phyloP scores from a whole-genome alignment of 2,888 invertebrate species.

The Lasioglossum oenotherae region DNA sequence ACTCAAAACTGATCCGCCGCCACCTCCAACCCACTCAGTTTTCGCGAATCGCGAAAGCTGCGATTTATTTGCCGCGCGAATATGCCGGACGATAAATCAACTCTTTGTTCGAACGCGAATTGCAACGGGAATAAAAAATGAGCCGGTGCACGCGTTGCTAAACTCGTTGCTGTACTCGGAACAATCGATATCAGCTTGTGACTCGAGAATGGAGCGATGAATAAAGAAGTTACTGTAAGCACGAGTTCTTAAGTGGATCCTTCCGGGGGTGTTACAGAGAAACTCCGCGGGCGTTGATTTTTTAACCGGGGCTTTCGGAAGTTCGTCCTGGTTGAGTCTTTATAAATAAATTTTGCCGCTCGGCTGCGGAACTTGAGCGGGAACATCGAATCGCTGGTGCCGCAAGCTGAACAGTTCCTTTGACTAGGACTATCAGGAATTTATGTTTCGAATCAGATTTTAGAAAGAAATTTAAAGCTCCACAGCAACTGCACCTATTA shows the following conservation, averaged over 20 bases:
- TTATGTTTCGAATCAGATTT: neutral
- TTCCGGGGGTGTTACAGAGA: neutral
- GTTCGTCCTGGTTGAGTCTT: neutral
- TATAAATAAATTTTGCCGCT: neutral
- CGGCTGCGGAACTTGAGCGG: neutral
- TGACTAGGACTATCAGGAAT: neutral
- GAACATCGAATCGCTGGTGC: neutral
- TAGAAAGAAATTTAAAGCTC: too few relatives aligned
- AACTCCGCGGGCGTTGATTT: neutral
- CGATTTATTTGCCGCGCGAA: slow-evolving; percentile 39
- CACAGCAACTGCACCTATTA: too few relatives aligned
- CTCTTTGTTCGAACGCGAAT: neutral
- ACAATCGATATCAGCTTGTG: neutral
- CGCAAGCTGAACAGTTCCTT: neutral
- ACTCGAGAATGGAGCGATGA: neutral
- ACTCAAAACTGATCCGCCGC: slow-evolving; percentile 9
- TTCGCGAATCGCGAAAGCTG: slow-evolving; percentile 34
- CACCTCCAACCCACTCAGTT: neutral
- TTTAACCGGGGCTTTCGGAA: neutral
- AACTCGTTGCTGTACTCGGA: neutral
- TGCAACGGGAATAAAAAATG: slow-evolving; percentile 4
- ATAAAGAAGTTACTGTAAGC: neutral
- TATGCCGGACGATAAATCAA: slow-evolving; percentile 6
- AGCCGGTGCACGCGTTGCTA: neutral
- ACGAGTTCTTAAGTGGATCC: neutral